phyloP scores from a whole-genome alignment of 2,797 vertebrate species.

The Pseudochirops cupreus region DNA sequence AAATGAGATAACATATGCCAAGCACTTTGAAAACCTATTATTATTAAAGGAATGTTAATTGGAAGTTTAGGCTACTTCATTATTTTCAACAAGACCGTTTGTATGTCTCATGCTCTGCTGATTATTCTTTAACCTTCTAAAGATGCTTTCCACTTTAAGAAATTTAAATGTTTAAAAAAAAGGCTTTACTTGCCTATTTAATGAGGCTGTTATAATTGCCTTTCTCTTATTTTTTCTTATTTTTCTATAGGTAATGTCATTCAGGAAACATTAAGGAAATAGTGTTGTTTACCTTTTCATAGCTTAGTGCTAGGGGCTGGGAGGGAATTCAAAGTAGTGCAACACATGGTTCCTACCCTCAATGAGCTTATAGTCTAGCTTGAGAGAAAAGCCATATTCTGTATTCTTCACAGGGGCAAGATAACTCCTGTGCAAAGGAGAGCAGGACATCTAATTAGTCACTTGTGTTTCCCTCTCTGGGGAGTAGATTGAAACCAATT shows the following conservation, averaged over 20 bases:
- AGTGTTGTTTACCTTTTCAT: background rate
- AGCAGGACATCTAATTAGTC: background rate
- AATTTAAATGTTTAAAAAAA: background rate
- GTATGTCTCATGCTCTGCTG: background rate
- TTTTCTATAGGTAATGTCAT: background rate
- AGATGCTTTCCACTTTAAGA: background rate
- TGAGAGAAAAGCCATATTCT: background rate
- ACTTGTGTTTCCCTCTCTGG: background rate
- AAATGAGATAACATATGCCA: background rate
- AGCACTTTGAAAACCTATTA: background rate
- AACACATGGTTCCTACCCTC: background rate
- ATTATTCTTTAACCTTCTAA: background rate
- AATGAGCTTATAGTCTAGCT: background rate
- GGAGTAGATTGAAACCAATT: background rate
- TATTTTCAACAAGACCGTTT: background rate
- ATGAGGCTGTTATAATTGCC: rapidly evolving
- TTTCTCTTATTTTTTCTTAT: background rate
- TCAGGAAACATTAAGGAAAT: background rate
- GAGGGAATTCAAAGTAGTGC: background rate
- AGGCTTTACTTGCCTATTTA: rapidly evolving
- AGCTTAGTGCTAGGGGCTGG: background rate
- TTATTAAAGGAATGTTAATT: background rate
- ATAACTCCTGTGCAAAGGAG: background rate
- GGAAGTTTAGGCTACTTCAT: background rate
- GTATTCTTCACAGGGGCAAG: background rate